Evolutionary conservation across 2,888 invertebrate genomes (phyloP).

Genomic region (Lithophane socia): DNA sequence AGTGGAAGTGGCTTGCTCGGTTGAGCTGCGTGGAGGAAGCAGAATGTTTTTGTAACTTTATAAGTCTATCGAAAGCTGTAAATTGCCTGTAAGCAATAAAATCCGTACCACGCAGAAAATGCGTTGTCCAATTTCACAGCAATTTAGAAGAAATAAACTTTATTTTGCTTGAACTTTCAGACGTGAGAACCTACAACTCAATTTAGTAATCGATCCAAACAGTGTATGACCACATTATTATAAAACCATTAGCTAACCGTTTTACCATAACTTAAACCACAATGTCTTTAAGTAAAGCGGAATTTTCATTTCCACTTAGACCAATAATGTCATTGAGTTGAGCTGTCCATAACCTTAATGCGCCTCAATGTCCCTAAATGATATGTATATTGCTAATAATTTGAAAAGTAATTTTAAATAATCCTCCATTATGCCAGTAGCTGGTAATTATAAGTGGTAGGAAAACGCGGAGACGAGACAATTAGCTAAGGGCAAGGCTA

Average conservation of each 20-base stretch:
- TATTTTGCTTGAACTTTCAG: neutral
- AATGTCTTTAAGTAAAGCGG: conserved; percentile 21
- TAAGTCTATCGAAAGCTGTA: neutral
- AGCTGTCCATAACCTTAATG: conserved; percentile 58
- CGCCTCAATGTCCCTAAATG: conserved; percentile 70
- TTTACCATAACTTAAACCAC: conserved; percentile 20
- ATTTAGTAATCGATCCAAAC: neutral
- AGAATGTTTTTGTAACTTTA: neutral
- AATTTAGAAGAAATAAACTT: neutral
- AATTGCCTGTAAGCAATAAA: neutral
- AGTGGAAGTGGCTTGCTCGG: conserved; percentile 11
- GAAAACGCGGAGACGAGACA: conserved; percentile 59
- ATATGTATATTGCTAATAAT: conserved; percentile 79
- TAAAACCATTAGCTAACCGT: conserved; percentile 19
- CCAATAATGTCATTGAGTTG: conserved; percentile 32
- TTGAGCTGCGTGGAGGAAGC: neutral
- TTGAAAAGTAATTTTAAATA: conserved; percentile 72
- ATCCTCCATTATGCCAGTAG: conserved; percentile 68
- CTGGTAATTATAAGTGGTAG: conserved; percentile 69
- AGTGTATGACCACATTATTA: conserved; percentile 23
- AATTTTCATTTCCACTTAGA: conserved; percentile 42
- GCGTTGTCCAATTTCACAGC: neutral
- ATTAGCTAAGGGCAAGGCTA: conserved; percentile 60
- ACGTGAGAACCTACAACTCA: neutral
- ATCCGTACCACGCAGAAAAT: neutral